These are phyloP conservation scores for Brachirus orientalis DNA, from an alignment of 2,113 vertebrate genomes.

Conservation along the genomic window DNA sequence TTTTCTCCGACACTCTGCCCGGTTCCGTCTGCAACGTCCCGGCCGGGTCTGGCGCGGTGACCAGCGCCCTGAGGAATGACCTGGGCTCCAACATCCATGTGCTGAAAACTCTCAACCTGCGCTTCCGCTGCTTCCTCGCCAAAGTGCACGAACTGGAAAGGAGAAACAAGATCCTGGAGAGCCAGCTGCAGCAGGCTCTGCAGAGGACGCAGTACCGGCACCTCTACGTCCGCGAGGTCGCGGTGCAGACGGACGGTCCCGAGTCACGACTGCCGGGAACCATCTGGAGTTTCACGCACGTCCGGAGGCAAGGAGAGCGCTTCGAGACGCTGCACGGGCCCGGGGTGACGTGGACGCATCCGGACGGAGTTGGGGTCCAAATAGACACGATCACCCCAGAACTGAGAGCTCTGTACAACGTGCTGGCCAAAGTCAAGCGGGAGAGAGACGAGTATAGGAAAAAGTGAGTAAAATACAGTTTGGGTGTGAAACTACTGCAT, in stretches of 20 bases:
- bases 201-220: slow-evolving; percentile 77
- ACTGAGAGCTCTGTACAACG: slow-evolving; percentile 85
- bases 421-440: slow-evolving; percentile 87
- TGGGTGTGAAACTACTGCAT: background rate
- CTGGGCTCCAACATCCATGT: slow-evolving; percentile 92
- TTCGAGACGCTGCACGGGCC: slow-evolving; percentile 86
- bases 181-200: slow-evolving; percentile 84
- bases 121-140: slow-evolving; percentile 91
- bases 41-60: slow-evolving; percentile 69
- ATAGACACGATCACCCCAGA: slow-evolving; percentile 89
- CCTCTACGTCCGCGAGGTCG: slow-evolving; percentile 83
- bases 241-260: slow-evolving; percentile 84
- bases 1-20: slow-evolving; percentile 81
- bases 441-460: slow-evolving; percentile 85
- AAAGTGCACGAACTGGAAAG: slow-evolving; percentile 91
- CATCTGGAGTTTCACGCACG: slow-evolving; percentile 92
- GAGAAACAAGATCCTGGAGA: slow-evolving; percentile 88
- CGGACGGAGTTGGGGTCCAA: slow-evolving; percentile 87
- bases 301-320: slow-evolving; percentile 86
- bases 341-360: slow-evolving; percentile 84
- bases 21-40: slow-evolving; percentile 53
- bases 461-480: slow-evolving; percentile 74
- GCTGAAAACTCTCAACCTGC: slow-evolving; percentile 91
- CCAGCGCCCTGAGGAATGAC: slow-evolving; percentile 89
- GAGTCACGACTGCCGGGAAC: slow-evolving; percentile 86